These are phyloP conservation scores for Huso huso DNA, from an alignment of 2,797 vertebrate genomes.

Conservation along the genomic window DNA sequence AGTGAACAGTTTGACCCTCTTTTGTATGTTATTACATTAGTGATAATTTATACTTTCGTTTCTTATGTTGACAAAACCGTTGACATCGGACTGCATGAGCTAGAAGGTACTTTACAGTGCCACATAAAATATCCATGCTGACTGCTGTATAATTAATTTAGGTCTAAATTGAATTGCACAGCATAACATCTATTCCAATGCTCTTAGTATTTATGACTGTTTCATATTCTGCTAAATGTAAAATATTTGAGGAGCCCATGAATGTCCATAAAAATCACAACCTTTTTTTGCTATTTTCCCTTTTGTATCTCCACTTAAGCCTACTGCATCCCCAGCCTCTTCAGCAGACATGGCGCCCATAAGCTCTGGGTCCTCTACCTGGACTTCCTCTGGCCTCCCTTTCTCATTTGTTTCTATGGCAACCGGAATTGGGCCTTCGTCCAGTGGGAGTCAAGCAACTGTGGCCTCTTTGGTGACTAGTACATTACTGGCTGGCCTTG, in stretches of 20 bases:
- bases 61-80: no score
- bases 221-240: not conserved
- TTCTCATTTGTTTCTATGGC: conserved; percentile 97
- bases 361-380: conserved; percentile 93
- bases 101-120: no score
- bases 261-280: no score
- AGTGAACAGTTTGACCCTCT: no score
- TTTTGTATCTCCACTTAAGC: conserved; percentile 50
- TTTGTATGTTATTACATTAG: no score
- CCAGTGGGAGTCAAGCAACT: conserved; percentile 88
- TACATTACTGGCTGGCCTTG: conserved; percentile 84
- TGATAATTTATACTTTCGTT: no score
- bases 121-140: no score
- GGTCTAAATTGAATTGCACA: no score
- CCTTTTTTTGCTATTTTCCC: conserved; percentile 35
- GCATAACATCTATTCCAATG: not conserved
- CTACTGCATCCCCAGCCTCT: conserved; percentile 85
- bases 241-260: not conserved
- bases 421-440: conserved; percentile 87
- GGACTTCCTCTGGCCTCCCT: conserved; percentile 89
- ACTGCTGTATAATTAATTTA: no score
- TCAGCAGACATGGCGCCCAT: conserved; percentile 96
- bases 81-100: no score
- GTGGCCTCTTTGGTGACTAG: conserved; percentile 91
- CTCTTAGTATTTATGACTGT: not conserved